Base-by-base conservation (phyloP, 2,113 vertebrate species). In the Esox niger region DNA sequence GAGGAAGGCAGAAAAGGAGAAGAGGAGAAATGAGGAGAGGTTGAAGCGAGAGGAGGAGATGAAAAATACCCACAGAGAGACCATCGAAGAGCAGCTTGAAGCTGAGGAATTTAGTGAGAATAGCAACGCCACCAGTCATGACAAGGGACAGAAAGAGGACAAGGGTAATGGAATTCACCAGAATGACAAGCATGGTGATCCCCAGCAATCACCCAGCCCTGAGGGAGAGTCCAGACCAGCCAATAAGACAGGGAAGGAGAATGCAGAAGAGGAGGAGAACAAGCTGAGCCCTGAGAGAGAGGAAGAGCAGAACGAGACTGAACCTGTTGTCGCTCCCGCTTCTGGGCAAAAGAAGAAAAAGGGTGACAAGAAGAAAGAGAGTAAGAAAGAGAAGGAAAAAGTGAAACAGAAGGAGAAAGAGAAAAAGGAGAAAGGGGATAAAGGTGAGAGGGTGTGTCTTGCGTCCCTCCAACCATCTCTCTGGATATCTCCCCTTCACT, bases 361-460 rank as follows among this genome's bases (percentile, higher is more conserved):
- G 49, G 62, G 57, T 0, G 73, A 72, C 20, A 82, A 82, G 69
- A 87, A 86, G 67, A 71, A 73, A 15, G 81, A 84, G 69, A 87
- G 85, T 67, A 83, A 84, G 38, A 61, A 85, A 65, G 70, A 17
- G 0, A 4, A 59, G 2, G 56, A 54, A 26, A 60, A 30, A 0
- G 62, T 78, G 2, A 70, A 20, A 52, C 71, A 79, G 55, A 84
- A 83, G 9, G 5, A 23, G 25, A 46, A 38, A 11, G 11, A 27
- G 20, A 57, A 60, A 27, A 82, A 82, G 62, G 77, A 73, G 71
- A 75, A 70, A 32, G 86, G 17, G 64, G 62, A 59, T 31, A 56
- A 79, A 66, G 90, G 90, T 90, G 79, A 90, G 89, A 85, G 7
- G 25, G 71, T 74, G 81, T 84, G 77, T 38, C n/a, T n/a, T 30